Percentiles rank a stretch among this genome's conserved stretches.
phyloP scores from a whole-genome alignment of 2,888 invertebrate species.

The Tenthredo distinguenda region DNA sequence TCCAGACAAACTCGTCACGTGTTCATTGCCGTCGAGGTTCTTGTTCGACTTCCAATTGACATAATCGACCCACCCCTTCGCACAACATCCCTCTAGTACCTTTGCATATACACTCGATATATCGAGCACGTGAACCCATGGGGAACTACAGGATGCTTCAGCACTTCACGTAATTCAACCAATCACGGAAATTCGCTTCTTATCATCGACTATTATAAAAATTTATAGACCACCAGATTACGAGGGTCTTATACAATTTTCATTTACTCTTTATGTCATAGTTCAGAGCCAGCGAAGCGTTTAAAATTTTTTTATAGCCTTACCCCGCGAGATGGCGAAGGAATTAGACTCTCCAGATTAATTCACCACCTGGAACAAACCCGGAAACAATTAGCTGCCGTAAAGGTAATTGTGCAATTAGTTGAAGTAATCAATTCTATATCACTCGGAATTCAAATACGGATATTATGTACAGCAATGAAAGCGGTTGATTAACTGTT shows the following conservation, averaged over 20 bases:
- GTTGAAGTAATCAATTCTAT: neutral
- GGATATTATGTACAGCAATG: neutral
- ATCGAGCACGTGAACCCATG: neutral
- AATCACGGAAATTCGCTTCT: neutral
- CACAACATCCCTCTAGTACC: slow-evolving; percentile 24
- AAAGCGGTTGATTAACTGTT: neutral
- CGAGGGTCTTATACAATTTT: neutral
- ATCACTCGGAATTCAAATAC: neutral
- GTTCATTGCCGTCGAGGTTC: neutral
- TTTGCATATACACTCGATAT: neutral
- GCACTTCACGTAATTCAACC: slow-evolving; percentile 15
- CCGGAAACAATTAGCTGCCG: slow-evolving; percentile 13
- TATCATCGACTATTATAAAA: neutral
- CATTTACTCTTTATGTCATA: neutral
- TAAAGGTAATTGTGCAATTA: slow-evolving; percentile 26
- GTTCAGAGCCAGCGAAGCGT: neutral
- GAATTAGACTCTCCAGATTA: slow-evolving; percentile 41
- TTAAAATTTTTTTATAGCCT: slow-evolving; percentile 4
- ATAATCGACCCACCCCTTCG: slow-evolving; percentile 1
- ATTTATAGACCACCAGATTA: neutral
- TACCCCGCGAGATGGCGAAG: slow-evolving; percentile 21
- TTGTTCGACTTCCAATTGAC: slow-evolving; percentile 12
- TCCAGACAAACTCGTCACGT: neutral
- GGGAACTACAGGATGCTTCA: neutral
- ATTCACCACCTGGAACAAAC: slow-evolving; percentile 45